Evolutionary conservation across 2,888 invertebrate species (phyloP).

Genomic region (Drosophila birchii): DNA sequence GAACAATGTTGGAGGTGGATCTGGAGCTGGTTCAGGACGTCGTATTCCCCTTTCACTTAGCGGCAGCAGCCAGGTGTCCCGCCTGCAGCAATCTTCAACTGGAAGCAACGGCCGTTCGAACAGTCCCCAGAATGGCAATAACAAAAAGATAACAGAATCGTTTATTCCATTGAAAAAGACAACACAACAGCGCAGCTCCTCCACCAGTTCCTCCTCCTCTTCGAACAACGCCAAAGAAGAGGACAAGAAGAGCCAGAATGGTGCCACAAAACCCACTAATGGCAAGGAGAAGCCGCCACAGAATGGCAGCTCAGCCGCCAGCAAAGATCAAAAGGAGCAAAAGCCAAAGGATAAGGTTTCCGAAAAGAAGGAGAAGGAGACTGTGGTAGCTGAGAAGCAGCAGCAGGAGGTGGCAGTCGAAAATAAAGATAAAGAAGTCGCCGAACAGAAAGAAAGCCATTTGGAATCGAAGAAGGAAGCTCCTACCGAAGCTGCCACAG

Average conservation of each 20-base stretch:
- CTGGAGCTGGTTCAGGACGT: conserved; percentile 48
- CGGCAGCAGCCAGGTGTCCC: conserved; percentile 44
- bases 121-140: conserved; percentile 62
- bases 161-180: conserved; percentile 52
- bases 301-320: conserved; percentile 33
- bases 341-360: conserved; percentile 52
- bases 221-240: conserved; percentile 53
- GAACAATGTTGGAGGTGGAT: conserved; percentile 53
- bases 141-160: conserved; percentile 48
- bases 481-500: background rate
- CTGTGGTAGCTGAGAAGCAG: conserved; percentile 10
- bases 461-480: conserved; percentile 3
- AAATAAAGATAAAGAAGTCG: conserved; percentile 16
- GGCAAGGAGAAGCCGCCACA: conserved; percentile 64
- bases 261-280: conserved; percentile 61
- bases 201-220: conserved; percentile 24
- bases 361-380: conserved; percentile 41
- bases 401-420: conserved; percentile 7
- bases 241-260: conserved; percentile 77
- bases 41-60: conserved; percentile 61
- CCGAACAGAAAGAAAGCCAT: background rate
- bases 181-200: conserved; percentile 33
- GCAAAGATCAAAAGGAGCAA: conserved; percentile 52
- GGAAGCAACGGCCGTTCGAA: conserved; percentile 62
- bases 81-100: conserved; percentile 54